Percentiles rank a stretch among this genome's conserved stretches.
Conservation (phyloP, 2,797 vertebrate species). For the Sebastolobus alascanus region DNA sequence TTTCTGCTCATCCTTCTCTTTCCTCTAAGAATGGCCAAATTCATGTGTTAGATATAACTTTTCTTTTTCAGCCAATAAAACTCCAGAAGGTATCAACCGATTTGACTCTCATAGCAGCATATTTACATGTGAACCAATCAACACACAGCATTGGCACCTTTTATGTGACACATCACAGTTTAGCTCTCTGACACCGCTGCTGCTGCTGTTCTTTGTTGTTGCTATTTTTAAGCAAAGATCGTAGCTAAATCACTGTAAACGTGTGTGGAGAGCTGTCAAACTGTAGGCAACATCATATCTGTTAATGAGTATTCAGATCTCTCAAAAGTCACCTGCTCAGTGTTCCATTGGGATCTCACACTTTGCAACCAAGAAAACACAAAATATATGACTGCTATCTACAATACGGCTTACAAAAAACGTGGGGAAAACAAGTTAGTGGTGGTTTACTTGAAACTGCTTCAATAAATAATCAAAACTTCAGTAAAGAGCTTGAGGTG, state of each 20-base stretch:
- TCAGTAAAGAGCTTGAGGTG: not conserved
- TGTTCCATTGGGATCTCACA: not conserved
- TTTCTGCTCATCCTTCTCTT: not conserved
- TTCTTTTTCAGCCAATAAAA: not conserved
- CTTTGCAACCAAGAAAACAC: not conserved
- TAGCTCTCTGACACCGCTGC: not conserved
- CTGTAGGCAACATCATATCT: not conserved
- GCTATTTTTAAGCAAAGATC: not conserved
- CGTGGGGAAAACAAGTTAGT: not conserved
- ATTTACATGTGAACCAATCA: conserved; percentile 19
- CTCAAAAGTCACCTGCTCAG: not conserved
- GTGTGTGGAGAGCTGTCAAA: not conserved
- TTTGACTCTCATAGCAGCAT: not conserved
- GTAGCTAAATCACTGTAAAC: not conserved
- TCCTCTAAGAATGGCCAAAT: not conserved
- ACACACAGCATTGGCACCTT: not conserved
- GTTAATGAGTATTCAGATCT: not conserved
- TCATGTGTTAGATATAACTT: not conserved
- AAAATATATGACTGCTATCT: not conserved
- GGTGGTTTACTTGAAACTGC: not conserved
- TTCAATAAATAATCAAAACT: not conserved
- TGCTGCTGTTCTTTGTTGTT: not conserved
- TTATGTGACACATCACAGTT: conserved; percentile 6
- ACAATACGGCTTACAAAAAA: not conserved
- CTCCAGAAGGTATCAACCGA: not conserved